Base-by-base conservation (phyloP, 2,797 vertebrate genomes). In the Perodicticus potto region DNA sequence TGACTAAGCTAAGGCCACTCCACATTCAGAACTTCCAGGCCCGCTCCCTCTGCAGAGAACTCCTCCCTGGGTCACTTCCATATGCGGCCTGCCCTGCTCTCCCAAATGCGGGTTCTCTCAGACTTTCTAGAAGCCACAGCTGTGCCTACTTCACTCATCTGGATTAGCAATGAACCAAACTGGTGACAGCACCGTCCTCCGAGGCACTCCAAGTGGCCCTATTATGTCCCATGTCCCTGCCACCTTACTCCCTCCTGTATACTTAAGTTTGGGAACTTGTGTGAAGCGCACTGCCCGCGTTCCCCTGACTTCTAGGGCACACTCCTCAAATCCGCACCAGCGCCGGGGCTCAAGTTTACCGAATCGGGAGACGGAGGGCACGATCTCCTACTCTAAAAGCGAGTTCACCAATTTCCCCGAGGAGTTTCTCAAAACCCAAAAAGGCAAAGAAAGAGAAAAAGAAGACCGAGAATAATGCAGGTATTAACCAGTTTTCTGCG, bases 351-450 rank as follows among this genome's bases (percentile, higher is more conserved):
- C 34, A 1, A 9, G 49, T 40, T 20, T 2, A 29, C 0, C 40
- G 53, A 37, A 73, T 0, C 14, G 49, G 53, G 34, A 89, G 7
- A 34, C 49, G 6, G 53, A 59, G n/a, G 61, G 82, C 34, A 19
- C 13, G 19, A 45, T 10, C 20, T 20, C 61, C 8, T 70, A 29
- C 55, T 73, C 72, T 87, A 20, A 1, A 32, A 55, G 23, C 59
- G 40, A 59, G 43, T 43, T 63, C 5, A 5, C 29, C 37, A 2
- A 9, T 49, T 85, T 85, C 63, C 45, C 65, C 78, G 29, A 32
- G 20, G 69, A 87, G 74, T 88, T 80, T 86, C 78, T 84, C 96
- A 16, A 74, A 91, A 86, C 92, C 82, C 94, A 12, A 49, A 76
- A 37, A 45, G 27, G 65, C 19, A 23, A 89, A 92, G 67, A 55